Percentiles rank a stretch among this genome's conserved stretches.
phyloP scores from a whole-genome alignment of 1,140 invertebrate genomes.

The Drosophila sturtevanti region DNA sequence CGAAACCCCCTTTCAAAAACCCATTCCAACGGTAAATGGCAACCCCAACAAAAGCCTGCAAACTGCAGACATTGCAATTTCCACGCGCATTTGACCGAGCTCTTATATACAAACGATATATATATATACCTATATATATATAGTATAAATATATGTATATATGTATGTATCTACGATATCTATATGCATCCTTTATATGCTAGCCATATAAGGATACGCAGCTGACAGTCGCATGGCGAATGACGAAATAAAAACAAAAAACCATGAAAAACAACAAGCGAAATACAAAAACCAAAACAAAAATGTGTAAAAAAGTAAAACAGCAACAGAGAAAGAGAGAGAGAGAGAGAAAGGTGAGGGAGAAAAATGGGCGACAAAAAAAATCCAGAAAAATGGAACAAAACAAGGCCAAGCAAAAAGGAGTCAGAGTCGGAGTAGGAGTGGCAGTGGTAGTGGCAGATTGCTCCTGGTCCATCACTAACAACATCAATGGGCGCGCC shows the following conservation, averaged over 20 bases:
- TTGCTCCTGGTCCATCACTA: slow-evolving; percentile 52
- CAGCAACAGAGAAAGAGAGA: slow-evolving; percentile 19
- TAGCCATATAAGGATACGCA: slow-evolving; percentile 48
- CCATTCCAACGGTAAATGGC: not conserved
- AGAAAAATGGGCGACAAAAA: slow-evolving; percentile 13
- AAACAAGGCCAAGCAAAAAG: slow-evolving; percentile 49
- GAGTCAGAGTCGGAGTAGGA: not conserved
- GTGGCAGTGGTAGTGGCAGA: not conserved
- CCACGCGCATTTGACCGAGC: slow-evolving; percentile 42
- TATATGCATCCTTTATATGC: slow-evolving; percentile 11
- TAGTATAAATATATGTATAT: slow-evolving; percentile 27
- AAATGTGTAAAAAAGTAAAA: slow-evolving; percentile 73
- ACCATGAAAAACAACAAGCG: slow-evolving; percentile 70
- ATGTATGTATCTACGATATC: slow-evolving; percentile 13
- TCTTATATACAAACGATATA: slow-evolving; percentile 7
- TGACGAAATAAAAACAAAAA: slow-evolving; percentile 75
- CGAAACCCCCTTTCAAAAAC: slow-evolving; percentile 31
- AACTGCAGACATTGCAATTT: slow-evolving; percentile 77
- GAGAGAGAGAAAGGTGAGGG: slow-evolving; percentile 15
- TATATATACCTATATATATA: too few relatives aligned
- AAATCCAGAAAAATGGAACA: slow-evolving; percentile 61
- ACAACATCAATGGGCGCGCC: slow-evolving; percentile 75
- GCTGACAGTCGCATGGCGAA: slow-evolving; percentile 79
- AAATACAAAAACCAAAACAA: slow-evolving; percentile 79
- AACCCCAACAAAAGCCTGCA: slow-evolving; percentile 69